Base-by-base conservation (phyloP, 2,888 invertebrate genomes). In the Dinocampus coccinellae region DNA sequence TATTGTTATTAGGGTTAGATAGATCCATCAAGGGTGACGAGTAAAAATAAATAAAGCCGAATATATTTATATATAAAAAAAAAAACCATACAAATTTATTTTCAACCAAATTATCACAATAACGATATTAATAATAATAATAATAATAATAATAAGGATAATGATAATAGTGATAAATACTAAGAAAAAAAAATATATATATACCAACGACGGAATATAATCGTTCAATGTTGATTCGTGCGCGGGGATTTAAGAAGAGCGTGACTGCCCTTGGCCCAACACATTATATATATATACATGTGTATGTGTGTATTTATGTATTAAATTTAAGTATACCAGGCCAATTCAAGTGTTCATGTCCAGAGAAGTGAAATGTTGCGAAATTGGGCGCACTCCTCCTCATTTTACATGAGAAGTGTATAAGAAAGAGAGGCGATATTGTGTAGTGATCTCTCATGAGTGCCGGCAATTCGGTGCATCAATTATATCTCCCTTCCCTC, bases 221-320 rank as follows among this genome's bases (percentile, higher is more conserved):
- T 66, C 61, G 53, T 67, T 39, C 47, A 22, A 53, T 39, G 61
- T 16, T 61, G 34, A 34, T 58, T 47, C 58, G 39, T 57, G 33
- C 47, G 42, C 26, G 22, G 60, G 65, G 58, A 66, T 58, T 60
- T 58, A 16, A 60, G 53, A 66, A 61, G 57, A 67, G 71, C 71
- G 75, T 74, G 73, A 77, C 70, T 76, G 77, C 77, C 77, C 77
- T 77, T 77, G 77, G 76, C 74, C 75, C 67, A 39, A 71, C 52
- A 16, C 34, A 60, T 52, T 57, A 36, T 26, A 16, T 6, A 36
- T 57, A 11, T 52, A 58, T 47, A 34, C 22, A 24, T 36, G 29
- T 47, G 47, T 47, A 16, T 47, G 16, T 47, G 47, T 47, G 16
- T 34, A 61, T 13, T 16, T 22, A 34, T 26, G 53, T 57, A 7